Percentiles rank a stretch among this genome's conserved stretches.
phyloP scores from a whole-genome alignment of 2,888 invertebrate species.

The Hydriomena furcata region DNA sequence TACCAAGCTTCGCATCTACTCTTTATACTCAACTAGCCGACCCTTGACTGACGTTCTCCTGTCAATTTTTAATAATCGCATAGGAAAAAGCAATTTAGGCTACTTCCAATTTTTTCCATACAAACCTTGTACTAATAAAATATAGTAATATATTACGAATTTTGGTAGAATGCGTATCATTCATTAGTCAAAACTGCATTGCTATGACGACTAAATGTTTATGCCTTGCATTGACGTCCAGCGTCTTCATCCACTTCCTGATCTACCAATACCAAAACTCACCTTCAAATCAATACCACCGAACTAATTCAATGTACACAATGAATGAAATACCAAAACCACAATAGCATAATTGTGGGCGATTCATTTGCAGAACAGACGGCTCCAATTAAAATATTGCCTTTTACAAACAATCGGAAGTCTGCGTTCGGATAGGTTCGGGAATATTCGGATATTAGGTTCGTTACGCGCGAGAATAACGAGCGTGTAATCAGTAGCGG shows the following conservation, averaged over 20 bases:
- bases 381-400: conserved; percentile 38
- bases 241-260: background rate
- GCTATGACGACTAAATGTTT: no score
- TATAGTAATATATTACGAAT: no score
- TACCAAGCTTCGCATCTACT: no score
- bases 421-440: conserved; percentile 4
- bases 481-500: conserved; percentile 21
- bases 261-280: background rate
- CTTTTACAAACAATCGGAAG: conserved; percentile 30
- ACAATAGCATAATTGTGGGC: conserved; percentile 18
- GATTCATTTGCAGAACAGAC: conserved; percentile 26
- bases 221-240: no score
- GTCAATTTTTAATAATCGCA: no score
- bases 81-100: no score
- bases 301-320: background rate
- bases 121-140: no score
- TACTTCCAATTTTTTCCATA: no score
- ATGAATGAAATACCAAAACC: conserved; percentile 7
- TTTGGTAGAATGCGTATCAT: no score
- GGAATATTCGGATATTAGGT: conserved; percentile 19
- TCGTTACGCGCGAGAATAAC: conserved; percentile 21
- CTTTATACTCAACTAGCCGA: no score
- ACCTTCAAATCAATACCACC: background rate
- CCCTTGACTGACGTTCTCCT: no score
- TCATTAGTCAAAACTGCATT: no score